These are phyloP conservation scores for Telmatochromis bifrenatus DNA, from an alignment of 2,113 vertebrate species.

Conservation along the genomic window DNA sequence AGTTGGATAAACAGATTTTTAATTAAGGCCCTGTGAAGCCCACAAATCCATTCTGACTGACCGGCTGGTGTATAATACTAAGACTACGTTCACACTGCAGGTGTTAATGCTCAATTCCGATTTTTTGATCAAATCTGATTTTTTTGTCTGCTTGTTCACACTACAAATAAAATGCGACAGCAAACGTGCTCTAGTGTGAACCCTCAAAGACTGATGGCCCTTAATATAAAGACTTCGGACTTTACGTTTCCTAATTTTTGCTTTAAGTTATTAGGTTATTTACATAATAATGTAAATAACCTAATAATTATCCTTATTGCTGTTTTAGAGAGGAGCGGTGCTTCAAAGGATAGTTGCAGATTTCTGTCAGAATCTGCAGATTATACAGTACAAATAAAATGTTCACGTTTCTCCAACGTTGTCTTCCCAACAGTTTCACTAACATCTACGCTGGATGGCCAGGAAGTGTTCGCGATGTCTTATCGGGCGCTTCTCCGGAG, in stretches of 20 bases:
- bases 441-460: accelerated
- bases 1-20: neutral
- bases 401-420: neutral
- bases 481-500: accelerated
- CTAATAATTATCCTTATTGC: neutral
- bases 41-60: neutral
- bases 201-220: neutral
- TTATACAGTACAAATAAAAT: neutral
- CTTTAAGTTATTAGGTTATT: neutral
- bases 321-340: neutral
- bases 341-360: neutral
- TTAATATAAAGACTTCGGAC: neutral
- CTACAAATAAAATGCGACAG: neutral
- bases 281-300: neutral
- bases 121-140: neutral
- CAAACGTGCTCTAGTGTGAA: neutral
- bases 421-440: neutral
- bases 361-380: neutral
- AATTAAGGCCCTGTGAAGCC: neutral
- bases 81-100: neutral
- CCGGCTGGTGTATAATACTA: neutral
- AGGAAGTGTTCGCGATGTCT: accelerated
- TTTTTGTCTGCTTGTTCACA: neutral
- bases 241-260: accelerated
- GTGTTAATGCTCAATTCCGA: neutral